These are phyloP conservation scores for Conopomorpha cramerella DNA, from an alignment of 1,140 invertebrate genomes.

Conservation along the genomic window DNA sequence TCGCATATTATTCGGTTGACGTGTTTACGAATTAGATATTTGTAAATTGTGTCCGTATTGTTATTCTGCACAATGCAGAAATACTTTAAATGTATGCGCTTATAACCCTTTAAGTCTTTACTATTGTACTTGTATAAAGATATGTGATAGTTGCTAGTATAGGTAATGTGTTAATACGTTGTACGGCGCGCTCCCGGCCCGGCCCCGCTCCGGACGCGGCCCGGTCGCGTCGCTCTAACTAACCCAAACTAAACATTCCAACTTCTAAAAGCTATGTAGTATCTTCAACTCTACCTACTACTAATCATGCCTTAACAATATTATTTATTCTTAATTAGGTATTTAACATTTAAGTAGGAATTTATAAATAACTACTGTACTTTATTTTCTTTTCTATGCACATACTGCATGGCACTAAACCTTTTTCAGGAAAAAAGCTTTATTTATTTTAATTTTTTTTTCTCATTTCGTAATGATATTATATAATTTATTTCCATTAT, in stretches of 20 bases:
- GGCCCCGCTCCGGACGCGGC: no score
- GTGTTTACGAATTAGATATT: constrained; percentile 31
- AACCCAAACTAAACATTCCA: constrained; percentile 45
- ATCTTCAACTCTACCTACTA: constrained; percentile 18
- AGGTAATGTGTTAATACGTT: constrained; percentile 16
- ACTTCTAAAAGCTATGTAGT: constrained; percentile 27
- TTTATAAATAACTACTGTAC: no score
- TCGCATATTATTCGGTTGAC: constrained; percentile 34
- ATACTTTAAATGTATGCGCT: constrained; percentile 59
- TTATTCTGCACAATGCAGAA: constrained; percentile 61
- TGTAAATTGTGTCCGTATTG: constrained; percentile 60
- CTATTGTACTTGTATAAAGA: constrained; percentile 32
- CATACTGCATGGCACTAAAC: no score
- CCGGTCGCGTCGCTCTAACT: no score
- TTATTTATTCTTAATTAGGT: constrained; percentile 52
- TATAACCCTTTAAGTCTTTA: constrained; percentile 37
- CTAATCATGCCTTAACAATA: constrained; percentile 43
- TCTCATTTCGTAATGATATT: no score
- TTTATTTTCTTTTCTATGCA: no score
- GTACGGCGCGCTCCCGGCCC: no score
- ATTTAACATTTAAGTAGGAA: constrained; percentile 26
- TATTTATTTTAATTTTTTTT: no score
- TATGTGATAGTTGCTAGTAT: constrained; percentile 15
- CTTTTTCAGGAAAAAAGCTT: no score
- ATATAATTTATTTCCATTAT: no score